Evolutionary conservation across 1,140 invertebrate genomes (phyloP).

Genomic region (Calephelis nemesis): DNA sequence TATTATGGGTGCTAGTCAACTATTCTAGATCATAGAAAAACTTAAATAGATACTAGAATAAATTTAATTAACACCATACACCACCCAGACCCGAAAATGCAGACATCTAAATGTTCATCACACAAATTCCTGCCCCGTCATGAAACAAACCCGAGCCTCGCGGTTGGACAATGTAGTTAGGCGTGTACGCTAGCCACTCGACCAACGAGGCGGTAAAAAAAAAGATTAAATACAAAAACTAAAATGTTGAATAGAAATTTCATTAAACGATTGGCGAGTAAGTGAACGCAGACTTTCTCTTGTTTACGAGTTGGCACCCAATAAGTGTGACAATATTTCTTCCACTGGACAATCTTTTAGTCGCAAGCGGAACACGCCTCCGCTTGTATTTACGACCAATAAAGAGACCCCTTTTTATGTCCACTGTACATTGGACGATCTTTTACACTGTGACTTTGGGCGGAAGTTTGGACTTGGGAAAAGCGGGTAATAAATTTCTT

Average conservation of each 20-base stretch:
- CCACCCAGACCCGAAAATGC: no score
- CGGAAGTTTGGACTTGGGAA: neutral
- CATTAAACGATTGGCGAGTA: neutral
- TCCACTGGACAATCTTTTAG: slow-evolving; percentile 30
- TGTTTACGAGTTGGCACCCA: slow-evolving; percentile 32
- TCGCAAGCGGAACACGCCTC: slow-evolving; percentile 23
- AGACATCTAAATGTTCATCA: no score
- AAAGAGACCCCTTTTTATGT: slow-evolving; percentile 29
- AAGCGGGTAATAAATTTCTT: no score
- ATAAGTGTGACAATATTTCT: slow-evolving; percentile 36
- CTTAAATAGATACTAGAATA: no score
- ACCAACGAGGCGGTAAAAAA: no score
- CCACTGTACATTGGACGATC: neutral
- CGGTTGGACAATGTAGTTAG: no score
- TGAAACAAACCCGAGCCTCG: no score
- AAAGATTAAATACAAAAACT: neutral
- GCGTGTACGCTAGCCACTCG: no score
- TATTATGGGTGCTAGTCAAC: no score
- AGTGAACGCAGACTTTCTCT: slow-evolving; percentile 1
- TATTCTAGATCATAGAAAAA: no score
- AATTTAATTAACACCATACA: no score
- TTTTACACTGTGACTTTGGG: neutral
- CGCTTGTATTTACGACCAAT: slow-evolving; percentile 32
- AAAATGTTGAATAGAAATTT: slow-evolving; percentile 2
- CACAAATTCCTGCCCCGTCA: no score